Base-by-base conservation (phyloP, 1,140 invertebrate genomes). In the Ephestia elutella region DNA sequence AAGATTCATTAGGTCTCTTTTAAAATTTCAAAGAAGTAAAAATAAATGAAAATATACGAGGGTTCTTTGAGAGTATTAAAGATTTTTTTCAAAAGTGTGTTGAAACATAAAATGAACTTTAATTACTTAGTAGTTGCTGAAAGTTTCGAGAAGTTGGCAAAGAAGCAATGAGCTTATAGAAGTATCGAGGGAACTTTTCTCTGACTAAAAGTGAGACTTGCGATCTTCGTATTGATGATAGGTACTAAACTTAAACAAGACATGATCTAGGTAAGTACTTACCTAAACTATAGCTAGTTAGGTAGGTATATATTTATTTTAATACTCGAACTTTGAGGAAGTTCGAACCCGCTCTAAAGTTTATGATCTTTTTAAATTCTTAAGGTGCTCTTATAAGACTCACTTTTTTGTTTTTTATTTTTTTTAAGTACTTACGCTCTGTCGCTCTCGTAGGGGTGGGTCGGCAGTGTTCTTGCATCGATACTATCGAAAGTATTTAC, bases 101-200 rank as follows among this genome's bases (percentile, higher is more conserved):
- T 25, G 20, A 53, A 53, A 53, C 21, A 53, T 53, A 53, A 53
- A 53, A 53, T 25, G 50, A 53, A 53, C 19, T 53, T 53, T 53
- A 53, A 53, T 53, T 20, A 53, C 50, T 53, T 25, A 53, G 50
- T 53, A 53, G 50, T 15, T 20, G 21, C 50, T 53, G 13, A 53
- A 53, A 53, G 50, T 25, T 25, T 53, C 50, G 8, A 25, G 49
- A 53, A 53, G 50, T 53, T 53, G 50, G 50, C 50, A 53, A 53
- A 53, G 50, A 53, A 53, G 50, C 50, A 53, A 53, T 53, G 50
- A 53, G 50, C 50, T 53, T 53, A 53, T 53, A 25, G 21, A 53
- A 53, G 50, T 53, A 53, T 53, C 50, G 50, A 53, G 21, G 50
- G n/a, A 53, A 53, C 10, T 53, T 53, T 53, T n/a, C 50, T 53